Percentiles rank a stretch among this genome's conserved stretches.
Evolutionary conservation across 2,888 invertebrate species (phyloP).

Genomic region (Phyllotreta striolata): DNA sequence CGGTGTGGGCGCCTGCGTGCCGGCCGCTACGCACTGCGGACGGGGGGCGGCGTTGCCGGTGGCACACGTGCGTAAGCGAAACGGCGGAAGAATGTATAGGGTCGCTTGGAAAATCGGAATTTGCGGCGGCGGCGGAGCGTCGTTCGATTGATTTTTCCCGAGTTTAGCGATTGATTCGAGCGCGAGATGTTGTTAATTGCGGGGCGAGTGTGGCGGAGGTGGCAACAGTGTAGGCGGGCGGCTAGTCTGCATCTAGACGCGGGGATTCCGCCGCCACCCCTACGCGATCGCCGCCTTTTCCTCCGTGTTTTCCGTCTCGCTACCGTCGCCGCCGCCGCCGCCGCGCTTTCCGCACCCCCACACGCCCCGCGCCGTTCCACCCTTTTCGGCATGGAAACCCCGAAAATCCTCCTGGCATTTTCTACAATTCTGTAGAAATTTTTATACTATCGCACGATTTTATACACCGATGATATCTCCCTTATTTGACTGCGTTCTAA

Average conservation of each 20-base stretch:
- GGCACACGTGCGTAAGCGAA: not conserved
- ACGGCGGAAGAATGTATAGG: no score
- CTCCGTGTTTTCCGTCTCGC: conserved; percentile 42
- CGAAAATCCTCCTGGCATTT: conserved; percentile 2
- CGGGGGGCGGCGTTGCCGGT: conserved; percentile 29
- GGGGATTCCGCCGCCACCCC: conserved; percentile 48
- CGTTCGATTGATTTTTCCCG: not conserved
- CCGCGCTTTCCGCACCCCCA: no score
- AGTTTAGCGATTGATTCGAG: not conserved
- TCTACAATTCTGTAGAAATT: not conserved
- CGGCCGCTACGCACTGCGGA: conserved; percentile 46
- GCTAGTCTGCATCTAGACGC: conserved; percentile 47
- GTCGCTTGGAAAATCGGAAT: not conserved
- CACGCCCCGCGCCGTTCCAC: no score
- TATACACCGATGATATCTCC: conserved; percentile 1
- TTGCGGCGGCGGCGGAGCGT: not conserved
- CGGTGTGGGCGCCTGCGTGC: conserved; percentile 44
- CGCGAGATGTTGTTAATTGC: no score
- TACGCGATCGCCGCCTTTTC: conserved; percentile 30
- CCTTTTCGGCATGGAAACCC: no score
- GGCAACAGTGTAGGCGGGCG: not conserved
- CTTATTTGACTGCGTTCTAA: no score
- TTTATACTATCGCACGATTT: not conserved
- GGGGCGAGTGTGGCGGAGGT: not conserved
- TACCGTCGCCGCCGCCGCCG: not conserved